Conservation (phyloP, 2,113 vertebrate species). For the Tyto alba region DNA sequence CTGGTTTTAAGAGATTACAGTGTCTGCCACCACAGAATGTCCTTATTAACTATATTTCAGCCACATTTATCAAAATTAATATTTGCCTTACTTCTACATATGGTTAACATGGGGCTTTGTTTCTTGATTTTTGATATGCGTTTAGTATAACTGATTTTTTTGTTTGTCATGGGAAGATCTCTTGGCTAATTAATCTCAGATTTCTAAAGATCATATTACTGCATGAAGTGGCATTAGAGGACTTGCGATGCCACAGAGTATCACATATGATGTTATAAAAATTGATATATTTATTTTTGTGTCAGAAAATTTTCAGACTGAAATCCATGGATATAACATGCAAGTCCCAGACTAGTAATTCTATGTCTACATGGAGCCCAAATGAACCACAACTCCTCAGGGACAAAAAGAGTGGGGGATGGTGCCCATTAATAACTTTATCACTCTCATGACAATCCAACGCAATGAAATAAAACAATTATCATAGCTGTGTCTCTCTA, state of each 20-base stretch:
- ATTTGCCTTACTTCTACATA: neutral
- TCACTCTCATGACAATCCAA: neutral
- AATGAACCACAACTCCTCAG: neutral
- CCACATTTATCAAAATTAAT: neutral
- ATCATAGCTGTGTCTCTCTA: neutral
- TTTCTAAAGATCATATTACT: constrained; percentile 22
- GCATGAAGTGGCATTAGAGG: neutral
- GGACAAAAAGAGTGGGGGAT: neutral
- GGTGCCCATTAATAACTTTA: neutral
- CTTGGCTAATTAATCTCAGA: neutral
- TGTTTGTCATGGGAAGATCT: neutral
- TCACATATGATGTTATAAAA: neutral
- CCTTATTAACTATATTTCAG: neutral
- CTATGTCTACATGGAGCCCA: neutral
- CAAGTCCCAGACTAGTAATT: neutral
- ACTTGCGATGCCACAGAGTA: neutral
- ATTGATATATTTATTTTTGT: neutral
- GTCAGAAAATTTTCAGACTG: neutral
- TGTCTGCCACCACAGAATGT: neutral
- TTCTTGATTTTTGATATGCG: neutral
- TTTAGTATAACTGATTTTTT: neutral
- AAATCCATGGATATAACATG: neutral
- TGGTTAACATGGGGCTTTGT: neutral
- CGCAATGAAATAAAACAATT: neutral
- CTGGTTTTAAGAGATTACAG: neutral